Evolutionary conservation across 2,113 vertebrate genomes (phyloP).

Genomic region (Trematocara variabile): DNA sequence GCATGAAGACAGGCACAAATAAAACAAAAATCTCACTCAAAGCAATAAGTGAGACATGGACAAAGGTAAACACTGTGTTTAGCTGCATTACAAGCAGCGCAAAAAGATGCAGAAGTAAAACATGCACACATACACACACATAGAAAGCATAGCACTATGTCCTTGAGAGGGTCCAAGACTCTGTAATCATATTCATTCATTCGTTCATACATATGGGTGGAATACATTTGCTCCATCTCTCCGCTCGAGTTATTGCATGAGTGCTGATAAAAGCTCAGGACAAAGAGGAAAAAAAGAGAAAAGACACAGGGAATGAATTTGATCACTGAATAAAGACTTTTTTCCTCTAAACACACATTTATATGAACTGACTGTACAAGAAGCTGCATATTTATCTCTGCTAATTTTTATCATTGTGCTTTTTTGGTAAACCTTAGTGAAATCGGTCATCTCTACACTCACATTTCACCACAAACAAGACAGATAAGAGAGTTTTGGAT

Average conservation of each 20-base stretch:
- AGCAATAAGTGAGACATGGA: not conserved
- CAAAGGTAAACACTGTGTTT: not conserved
- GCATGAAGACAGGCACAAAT: not conserved
- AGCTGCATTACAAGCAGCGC: not conserved
- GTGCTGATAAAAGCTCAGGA: slow-evolving; percentile 38
- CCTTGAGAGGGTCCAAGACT: slow-evolving; percentile 63
- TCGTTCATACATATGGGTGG: slow-evolving; percentile 56
- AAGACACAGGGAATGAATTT: slow-evolving; percentile 19
- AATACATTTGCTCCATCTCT: slow-evolving; percentile 60
- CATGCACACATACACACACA: not conserved
- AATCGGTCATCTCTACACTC: not conserved
- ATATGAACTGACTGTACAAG: not conserved
- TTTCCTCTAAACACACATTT: not conserved
- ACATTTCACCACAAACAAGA: not conserved
- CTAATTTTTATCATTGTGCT: not conserved
- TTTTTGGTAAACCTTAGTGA: not conserved
- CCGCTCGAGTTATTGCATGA: slow-evolving; percentile 45
- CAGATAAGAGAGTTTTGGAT: not conserved
- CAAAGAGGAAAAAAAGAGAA: not conserved
- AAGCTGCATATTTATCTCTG: not conserved
- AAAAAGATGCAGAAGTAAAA: not conserved
- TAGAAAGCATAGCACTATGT: slow-evolving; percentile 47
- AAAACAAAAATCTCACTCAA: not conserved
- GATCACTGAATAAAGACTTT: slow-evolving; percentile 21
- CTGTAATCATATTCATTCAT: slow-evolving; percentile 68